Conservation (phyloP, 2,113 vertebrate species). For the Xiphorhynchus elegans region DNA sequence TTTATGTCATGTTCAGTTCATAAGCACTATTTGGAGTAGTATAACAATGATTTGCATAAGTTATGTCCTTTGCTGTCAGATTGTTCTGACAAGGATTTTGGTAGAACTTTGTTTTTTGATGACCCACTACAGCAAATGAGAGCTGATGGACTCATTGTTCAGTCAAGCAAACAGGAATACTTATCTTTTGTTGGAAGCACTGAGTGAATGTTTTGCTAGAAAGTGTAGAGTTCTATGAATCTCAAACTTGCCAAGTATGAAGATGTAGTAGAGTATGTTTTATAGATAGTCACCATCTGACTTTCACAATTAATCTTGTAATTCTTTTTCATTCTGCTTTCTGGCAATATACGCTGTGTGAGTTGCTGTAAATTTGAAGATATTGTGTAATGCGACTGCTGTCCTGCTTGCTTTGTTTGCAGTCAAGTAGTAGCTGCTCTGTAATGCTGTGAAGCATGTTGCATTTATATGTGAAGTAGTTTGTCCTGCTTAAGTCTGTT, state of each 20-base stretch:
- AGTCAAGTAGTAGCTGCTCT: not conserved
- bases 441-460: not conserved
- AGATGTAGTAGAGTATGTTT: not conserved
- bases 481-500: not conserved
- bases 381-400: not conserved
- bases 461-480: not conserved
- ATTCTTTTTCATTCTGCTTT: conserved; percentile 2
- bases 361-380: conserved; percentile 1
- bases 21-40: not conserved
- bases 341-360: not conserved
- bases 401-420: not conserved
- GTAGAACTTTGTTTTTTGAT: not conserved
- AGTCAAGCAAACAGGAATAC: not conserved
- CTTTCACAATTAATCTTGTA: not conserved
- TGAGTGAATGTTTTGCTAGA: not conserved
- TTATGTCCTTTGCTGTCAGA: not conserved
- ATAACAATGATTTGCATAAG: not conserved
- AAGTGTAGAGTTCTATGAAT: not conserved
- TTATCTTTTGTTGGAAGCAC: not conserved
- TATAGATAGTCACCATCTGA: not conserved
- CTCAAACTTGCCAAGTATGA: not conserved
- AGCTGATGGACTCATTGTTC: not conserved
- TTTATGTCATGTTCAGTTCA: not conserved
- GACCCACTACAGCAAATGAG: not conserved
- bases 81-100: not conserved